Evolutionary conservation across 2,888 invertebrate genomes (phyloP), one percentile per base, ranked within the genome.

Genomic region (Synergus itoensis): DNA sequence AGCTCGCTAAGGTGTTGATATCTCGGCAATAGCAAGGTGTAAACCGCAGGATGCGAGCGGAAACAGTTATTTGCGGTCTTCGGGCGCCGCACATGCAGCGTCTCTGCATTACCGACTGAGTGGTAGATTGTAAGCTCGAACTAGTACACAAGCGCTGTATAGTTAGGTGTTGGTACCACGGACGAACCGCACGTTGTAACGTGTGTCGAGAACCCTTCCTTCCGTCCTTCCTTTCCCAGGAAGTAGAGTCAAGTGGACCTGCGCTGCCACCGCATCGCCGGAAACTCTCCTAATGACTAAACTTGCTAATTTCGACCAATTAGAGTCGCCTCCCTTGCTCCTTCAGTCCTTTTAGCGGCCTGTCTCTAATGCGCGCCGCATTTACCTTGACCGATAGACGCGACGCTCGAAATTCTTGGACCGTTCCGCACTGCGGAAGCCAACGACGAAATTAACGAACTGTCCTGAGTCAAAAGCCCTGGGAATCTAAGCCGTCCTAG

Each of bases 291-390:
- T 92, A 92, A 92, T 92, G 92, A 92, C 91, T 91, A 91, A 92
- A 92, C 92, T 92, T 92, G 91, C 92, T 92, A 92, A 92, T 92
- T 92, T 91, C 90, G 88, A 90, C 91, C 91, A 92, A 92, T 92
- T 92, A 92, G 90, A 86, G 88, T 86, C 86, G 81, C 85, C 86
- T 84, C 82, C 84, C 84, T 76, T 84, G 79, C 79, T 79, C 81
- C 60, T n/a, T 77, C 65, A 64, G 73, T 73, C 81, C 83, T 84
- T 83, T 85, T 85, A 79, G 83, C 84, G 86, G 81, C 80, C 84
- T 81, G 87, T 87, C 90, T 88, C 90, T 90, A 90, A 90, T 90
- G 90, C 86, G 86, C 87, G 83, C 87, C 85, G 87, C 89, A 89
- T 90, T 91, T 90, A 89, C 89, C 90, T 91, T 90, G 91, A 89